Conservation (phyloP, 2,888 invertebrate species). For the Brachylomia viminalis region DNA sequence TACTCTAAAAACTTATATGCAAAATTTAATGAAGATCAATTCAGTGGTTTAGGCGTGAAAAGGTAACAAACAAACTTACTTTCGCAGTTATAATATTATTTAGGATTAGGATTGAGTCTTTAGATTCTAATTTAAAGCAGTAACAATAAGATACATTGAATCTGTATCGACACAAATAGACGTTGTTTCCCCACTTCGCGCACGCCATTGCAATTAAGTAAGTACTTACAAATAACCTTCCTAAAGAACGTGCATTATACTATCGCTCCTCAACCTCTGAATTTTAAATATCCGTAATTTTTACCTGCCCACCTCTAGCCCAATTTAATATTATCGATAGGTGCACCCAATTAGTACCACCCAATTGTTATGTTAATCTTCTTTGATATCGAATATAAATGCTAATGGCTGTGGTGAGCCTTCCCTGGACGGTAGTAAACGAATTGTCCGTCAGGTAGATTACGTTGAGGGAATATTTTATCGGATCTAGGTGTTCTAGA, state of each 20-base stretch:
- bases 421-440: conserved; percentile 17
- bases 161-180: no score
- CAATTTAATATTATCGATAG: conserved; percentile 47
- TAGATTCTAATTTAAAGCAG: no score
- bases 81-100: no score
- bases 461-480: conserved; percentile 41
- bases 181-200: neutral
- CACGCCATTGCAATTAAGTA: neutral
- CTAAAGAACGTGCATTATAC: neutral
- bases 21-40: no score
- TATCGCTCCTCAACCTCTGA: neutral
- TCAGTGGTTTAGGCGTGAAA: no score
- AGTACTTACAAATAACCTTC: neutral
- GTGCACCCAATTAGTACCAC: conserved; percentile 47
- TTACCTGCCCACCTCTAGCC: conserved; percentile 13
- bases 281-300: conserved; percentile 5
- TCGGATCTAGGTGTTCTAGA: neutral
- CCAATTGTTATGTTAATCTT: conserved; percentile 67
- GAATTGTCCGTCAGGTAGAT: conserved; percentile 9
- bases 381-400: conserved; percentile 71
- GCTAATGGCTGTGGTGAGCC: conserved; percentile 62
- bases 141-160: no score
- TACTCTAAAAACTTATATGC: no score
- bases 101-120: no score
- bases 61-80: no score